Base-by-base conservation (phyloP, 2,888 invertebrate genomes). In the Odontothrips loti region DNA sequence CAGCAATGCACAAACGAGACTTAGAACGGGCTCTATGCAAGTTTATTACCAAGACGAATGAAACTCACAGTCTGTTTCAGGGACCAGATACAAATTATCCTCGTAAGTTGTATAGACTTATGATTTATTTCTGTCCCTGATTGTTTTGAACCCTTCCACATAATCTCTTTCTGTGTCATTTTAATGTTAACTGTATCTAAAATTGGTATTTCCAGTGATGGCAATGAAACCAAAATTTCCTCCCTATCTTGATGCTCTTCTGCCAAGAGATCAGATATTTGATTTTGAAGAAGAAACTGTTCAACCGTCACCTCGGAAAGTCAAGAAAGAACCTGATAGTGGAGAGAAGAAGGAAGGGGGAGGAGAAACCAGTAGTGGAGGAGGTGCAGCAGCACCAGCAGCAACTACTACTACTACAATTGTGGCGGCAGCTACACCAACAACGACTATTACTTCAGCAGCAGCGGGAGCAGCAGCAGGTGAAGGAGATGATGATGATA, bases 211-310 rank as follows among this genome's bases (percentile, higher is more conserved):
- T 89, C 81, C 89, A 96, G 96, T 98, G 85, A 97, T 98, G 86
- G 95, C 96, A 2, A 94, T 95, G 85, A 95, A 95, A 86, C 93
- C 96, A 0, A 90, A 92, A 83, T 93, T 93, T 86, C 95, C 95
- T 10, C 92, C 96, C 1, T 97, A 97, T 86, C 87, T 96, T 78
- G 92, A 93, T 82, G 96, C 97, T 6, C 89, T 98, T 47, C 88
- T 97, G 85, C 97, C 97, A 0, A 95, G 95, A 84, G 98, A 98
- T 89, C 97, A 98, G 89, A 95, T 98, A 63, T 96, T 97, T 87
- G 97, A 97, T 86, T 93, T 95, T 85, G 96, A 96, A 86, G 95
- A 95, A 86, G 87, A 93, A 82, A 93, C 93, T 47, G 83, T n/a
- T 20, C 82, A 80, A 85, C 75, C 83, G 75, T 80, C 82, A 81